Conservation (phyloP, 1,140 invertebrate species). For the Sycophaga agraensis region DNA sequence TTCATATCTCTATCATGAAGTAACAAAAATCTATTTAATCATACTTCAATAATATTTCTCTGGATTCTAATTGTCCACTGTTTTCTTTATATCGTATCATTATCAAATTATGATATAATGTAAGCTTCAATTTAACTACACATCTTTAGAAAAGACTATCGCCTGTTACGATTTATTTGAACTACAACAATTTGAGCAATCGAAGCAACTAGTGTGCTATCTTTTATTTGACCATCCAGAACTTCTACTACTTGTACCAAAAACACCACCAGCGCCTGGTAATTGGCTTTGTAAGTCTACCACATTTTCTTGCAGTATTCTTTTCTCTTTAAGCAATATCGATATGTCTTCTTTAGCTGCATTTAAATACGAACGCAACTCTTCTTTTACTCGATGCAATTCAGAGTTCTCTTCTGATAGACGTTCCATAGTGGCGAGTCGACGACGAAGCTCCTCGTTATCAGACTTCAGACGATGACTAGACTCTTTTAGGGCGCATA, state of each 20-base stretch:
- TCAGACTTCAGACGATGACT: constrained; percentile 62
- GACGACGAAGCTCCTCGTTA: constrained; percentile 66
- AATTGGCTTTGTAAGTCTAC: constrained; percentile 64
- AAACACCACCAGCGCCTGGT: constrained; percentile 39
- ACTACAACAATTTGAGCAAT: constrained; percentile 64
- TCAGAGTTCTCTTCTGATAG: constrained; percentile 66
- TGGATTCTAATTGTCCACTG: neutral
- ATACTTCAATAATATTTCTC: neutral
- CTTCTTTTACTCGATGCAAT: constrained; percentile 64
- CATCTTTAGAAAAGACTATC: neutral
- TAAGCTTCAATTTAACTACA: no score
- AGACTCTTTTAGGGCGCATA: constrained; percentile 56
- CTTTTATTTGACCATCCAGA: constrained; percentile 61
- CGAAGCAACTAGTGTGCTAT: constrained; percentile 68
- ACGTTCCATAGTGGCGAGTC: constrained; percentile 63
- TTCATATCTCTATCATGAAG: constrained; percentile 12
- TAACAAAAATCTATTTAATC: constrained; percentile 11
- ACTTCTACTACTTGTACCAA: constrained; percentile 46
- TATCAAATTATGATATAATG: no score
- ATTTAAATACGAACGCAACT: constrained; percentile 63
- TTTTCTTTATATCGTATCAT: no score
- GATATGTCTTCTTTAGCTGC: constrained; percentile 73
- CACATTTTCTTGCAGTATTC: constrained; percentile 69
- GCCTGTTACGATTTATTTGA: constrained; percentile 35
- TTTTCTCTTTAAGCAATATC: constrained; percentile 71